phyloP scores from a whole-genome alignment of 2,113 vertebrate species.

The Sclerurus mexicanus region DNA sequence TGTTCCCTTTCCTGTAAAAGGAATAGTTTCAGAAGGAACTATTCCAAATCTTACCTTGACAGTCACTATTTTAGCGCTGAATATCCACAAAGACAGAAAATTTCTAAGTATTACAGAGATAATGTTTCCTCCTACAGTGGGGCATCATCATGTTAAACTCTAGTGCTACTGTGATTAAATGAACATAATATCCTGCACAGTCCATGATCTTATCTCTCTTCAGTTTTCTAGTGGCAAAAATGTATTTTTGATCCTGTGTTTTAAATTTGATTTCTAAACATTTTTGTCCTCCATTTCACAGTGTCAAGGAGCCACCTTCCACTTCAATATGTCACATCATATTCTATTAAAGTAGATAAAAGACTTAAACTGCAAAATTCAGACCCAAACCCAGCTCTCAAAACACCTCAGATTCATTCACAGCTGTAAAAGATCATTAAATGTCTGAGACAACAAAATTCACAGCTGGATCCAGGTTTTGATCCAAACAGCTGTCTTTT shows the following conservation, averaged over 20 bases:
- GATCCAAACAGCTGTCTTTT: not conserved
- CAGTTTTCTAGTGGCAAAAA: constrained; percentile 31
- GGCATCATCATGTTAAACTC: constrained; percentile 2
- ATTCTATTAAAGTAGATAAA: not conserved
- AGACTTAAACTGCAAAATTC: not conserved
- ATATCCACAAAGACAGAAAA: not conserved
- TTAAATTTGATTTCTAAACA: constrained; percentile 46
- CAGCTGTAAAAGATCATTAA: not conserved
- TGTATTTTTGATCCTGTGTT: constrained; percentile 40
- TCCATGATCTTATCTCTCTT: constrained; percentile 34
- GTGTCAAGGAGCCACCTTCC: not conserved
- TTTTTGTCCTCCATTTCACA: constrained; percentile 6
- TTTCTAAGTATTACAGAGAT: constrained; percentile 4
- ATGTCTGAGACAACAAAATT: not conserved
- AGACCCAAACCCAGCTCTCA: not conserved
- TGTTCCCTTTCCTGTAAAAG: not conserved
- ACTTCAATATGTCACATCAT: not conserved
- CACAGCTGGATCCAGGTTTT: not conserved
- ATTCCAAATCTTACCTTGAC: not conserved
- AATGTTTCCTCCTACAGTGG: constrained; percentile 6
- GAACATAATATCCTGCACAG: constrained; percentile 19
- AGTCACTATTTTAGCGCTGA: not conserved
- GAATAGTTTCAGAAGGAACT: not conserved
- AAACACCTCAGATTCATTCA: not conserved
- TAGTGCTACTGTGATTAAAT: constrained; percentile 13